Evolutionary conservation across 2,888 invertebrate genomes (phyloP), one percentile per base, ranked within the genome.

Genomic region (Platycnemis pennipes): DNA sequence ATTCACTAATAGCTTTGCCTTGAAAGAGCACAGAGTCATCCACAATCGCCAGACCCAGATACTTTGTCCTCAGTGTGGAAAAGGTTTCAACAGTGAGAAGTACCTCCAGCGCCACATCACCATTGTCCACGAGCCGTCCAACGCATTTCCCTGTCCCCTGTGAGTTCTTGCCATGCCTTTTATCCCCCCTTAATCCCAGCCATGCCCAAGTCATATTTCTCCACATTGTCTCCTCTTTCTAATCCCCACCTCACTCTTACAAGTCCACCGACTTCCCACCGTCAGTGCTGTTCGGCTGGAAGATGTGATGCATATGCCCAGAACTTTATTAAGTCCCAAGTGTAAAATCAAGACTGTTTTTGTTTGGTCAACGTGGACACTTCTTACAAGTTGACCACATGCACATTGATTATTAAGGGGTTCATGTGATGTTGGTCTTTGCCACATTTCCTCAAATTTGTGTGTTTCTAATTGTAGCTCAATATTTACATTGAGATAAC

Each of bases 1-100:
- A 95, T 97, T 97, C 95, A 97, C 97, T 0, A 97, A 97, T 95
- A 96, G 96, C 13, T 97, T 97, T 94, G 96, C 97, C 0, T 95
- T 97, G 94, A 96, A 97, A 0, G 97, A 97, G 95, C 97, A 97
- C 95, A 97, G 97, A 96, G 96, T 97, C 95, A 97, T 97, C 96
- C 95, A 96, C 96, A 94, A 96, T 95, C 94, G 96, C 96, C 95
- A 95, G 94, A 95, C 96, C 95, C 95, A 96, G 4, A 96, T 97
- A 3, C 96, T 97, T 94, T 97, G 97, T 95, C 97, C 97, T 0
- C 95, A 97, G 0, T 97, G 97, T 95, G 97, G 97, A 97, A 95
- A 96, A 96, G 96, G 95, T 95, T 97, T 97, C 95, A 96, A 96
- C 94, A 97, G 97, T 95, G 97, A 97, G 95, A 96, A 97, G 31